These are phyloP conservation scores for Loriculus beryllinus DNA, from an alignment of 2,797 vertebrate genomes.

Conservation along the genomic window DNA sequence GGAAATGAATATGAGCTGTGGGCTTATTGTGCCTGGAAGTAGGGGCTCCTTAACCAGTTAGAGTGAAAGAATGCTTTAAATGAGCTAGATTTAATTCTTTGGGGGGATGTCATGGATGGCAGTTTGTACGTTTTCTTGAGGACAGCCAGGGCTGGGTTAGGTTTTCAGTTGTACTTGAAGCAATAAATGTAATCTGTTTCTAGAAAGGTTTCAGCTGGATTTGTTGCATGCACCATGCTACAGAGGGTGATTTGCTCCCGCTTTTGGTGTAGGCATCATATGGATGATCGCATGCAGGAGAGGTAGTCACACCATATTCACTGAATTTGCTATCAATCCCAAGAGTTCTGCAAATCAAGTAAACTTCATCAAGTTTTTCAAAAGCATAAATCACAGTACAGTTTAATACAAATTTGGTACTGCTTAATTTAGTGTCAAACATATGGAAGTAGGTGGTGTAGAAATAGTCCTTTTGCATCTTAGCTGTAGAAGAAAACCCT, in stretches of 20 bases:
- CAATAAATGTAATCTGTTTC: background rate
- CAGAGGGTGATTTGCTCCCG: accelerated
- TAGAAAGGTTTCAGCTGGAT: background rate
- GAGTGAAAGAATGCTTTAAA: background rate
- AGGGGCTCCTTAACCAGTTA: background rate
- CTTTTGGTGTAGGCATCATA: background rate
- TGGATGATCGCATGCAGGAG: background rate
- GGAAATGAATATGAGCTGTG: background rate
- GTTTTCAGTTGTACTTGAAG: background rate
- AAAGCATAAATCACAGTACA: background rate
- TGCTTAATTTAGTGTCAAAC: background rate
- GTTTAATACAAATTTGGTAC: background rate
- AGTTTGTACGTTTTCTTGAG: background rate
- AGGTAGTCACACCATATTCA: background rate
- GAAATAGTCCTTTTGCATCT: background rate
- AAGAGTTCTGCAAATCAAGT: background rate
- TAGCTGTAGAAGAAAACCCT: background rate
- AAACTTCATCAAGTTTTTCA: background rate
- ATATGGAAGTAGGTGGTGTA: background rate
- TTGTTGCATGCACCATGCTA: background rate
- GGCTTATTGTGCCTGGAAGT: background rate
- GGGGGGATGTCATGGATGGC: background rate
- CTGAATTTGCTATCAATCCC: background rate
- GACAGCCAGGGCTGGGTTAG: background rate
- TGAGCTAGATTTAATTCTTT: background rate